A percentile compares a stretch with the other conserved stretches of the same genome.
These are phyloP conservation scores for Cartodere bifasciata DNA, from an alignment of 2,888 invertebrate species.

Conservation along the genomic window DNA sequence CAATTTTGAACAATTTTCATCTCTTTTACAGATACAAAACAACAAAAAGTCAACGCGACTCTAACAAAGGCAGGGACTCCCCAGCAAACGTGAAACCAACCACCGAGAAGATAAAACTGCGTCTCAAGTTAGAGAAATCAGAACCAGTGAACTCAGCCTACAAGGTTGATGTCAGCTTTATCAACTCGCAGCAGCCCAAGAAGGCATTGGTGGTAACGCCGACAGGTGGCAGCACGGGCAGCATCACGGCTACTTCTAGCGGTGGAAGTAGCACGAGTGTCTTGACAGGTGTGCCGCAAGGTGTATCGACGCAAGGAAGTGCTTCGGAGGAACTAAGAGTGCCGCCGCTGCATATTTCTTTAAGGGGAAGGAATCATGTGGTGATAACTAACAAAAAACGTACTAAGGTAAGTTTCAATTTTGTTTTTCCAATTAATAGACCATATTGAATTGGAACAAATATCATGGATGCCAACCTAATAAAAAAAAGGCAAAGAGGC, in stretches of 20 bases:
- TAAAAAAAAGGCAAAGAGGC: too few species aligned
- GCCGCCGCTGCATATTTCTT: constrained; percentile 77
- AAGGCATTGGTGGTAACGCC: constrained; percentile 23
- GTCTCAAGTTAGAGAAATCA: constrained; percentile 71
- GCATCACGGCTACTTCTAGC: too few species aligned
- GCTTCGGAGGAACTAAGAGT: constrained; percentile 60
- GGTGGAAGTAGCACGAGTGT: constrained; percentile 8
- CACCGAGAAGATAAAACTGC: constrained; percentile 67
- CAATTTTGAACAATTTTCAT: too few species aligned
- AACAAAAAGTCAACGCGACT: too few species aligned
- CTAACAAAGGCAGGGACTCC: constrained; percentile 31
- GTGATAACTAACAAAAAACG: constrained; percentile 68
- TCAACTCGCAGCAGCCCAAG: constrained; percentile 43
- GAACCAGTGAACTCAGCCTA: constrained; percentile 69
- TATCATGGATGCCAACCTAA: too few species aligned
- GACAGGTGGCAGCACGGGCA: too few species aligned
- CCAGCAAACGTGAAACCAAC: constrained; percentile 35
- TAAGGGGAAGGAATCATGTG: constrained; percentile 72
- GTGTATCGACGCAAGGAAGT: constrained; percentile 15
- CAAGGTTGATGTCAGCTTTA: constrained; percentile 68
- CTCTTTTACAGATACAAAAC: too few species aligned
- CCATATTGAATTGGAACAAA: too few species aligned
- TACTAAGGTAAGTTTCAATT: too few species aligned
- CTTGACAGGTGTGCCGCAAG: constrained; percentile 4
- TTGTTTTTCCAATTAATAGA: too few species aligned